These are phyloP conservation scores for Lutraria rhynchaena DNA, from an alignment of 1,140 invertebrate genomes.

Conservation along the genomic window DNA sequence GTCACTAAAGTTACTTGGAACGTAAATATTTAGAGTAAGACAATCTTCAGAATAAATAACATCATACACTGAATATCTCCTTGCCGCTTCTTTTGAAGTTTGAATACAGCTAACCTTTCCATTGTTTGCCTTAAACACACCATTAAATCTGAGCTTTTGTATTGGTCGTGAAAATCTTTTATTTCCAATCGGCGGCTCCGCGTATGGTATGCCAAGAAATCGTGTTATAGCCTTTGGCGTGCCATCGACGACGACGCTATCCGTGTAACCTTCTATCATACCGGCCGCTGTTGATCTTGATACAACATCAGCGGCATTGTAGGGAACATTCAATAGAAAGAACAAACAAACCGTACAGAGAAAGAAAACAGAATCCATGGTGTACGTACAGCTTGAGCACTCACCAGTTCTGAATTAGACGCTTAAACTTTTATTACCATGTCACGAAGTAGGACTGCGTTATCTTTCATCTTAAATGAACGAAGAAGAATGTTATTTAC, in stretches of 20 bases:
- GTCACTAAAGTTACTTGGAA: constrained; percentile 86
- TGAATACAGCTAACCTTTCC: constrained; percentile 8
- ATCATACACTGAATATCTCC: constrained; percentile 80
- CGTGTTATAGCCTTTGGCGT: constrained; percentile 89
- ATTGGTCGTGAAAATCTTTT: constrained; percentile 14
- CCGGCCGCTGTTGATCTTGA: too few relatives aligned
- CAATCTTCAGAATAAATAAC: constrained; percentile 77
- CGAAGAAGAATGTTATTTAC: too few relatives aligned
- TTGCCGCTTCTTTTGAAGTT: neutral
- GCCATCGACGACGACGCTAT: too few relatives aligned
- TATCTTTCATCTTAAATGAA: too few relatives aligned
- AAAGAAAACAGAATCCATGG: too few relatives aligned
- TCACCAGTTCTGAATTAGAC: too few relatives aligned
- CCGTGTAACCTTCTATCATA: too few relatives aligned
- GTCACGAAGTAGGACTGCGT: too few relatives aligned
- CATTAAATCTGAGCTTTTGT: constrained; percentile 15
- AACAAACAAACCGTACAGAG: too few relatives aligned
- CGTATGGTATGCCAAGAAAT: constrained; percentile 31
- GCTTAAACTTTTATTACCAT: too few relatives aligned
- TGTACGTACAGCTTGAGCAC: too few relatives aligned
- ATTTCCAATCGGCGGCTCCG: constrained; percentile 10
- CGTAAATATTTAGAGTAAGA: constrained; percentile 94
- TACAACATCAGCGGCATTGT: neutral
- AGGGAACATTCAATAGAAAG: too few relatives aligned
- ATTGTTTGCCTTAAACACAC: neutral